Evolutionary conservation across 2,888 invertebrate genomes (phyloP), one percentile per base, ranked within the genome.

Genomic region (Synanthedon myopaeformis): DNA sequence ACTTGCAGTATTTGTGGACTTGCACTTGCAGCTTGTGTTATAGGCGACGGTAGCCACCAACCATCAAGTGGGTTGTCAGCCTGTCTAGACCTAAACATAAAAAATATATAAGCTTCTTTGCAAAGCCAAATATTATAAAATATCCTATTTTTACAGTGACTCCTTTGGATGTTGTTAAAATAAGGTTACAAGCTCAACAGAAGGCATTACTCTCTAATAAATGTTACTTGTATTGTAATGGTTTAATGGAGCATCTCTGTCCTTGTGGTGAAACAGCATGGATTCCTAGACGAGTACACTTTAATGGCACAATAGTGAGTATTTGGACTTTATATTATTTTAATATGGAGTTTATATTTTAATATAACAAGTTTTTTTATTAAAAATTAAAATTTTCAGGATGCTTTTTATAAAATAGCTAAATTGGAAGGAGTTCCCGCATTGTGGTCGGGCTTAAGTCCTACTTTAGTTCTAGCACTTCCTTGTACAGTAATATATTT

Each of bases 151-250:
- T 90, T 89, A 42, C 79, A 97, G 98, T 99, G 87, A 99, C 99
- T 0, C 99, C 99, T 0, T 85, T 99, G 62, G 99, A 99, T 89
- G 99, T 99, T n/a, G 95, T 99, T 0, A 99, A 99, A 89, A 97
- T 98, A 58, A 91, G 99, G 52, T 89, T 99, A 48, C 99, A 99
- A 86, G 93, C 96, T 3, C 99, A 99, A 78, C 94, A 96, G 69
- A 96, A 96, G 66, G 92, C 93, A 0, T 75, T 94, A 63, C 81
- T 92, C 4, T 92, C 93, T 8, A 94, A 95, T 62, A 94, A 94
- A 79, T 98, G 98, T 79, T 99, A 96, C 75, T 84, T 99, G 6
- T 99, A 97, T 79, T 97, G 97, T 75, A 99, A 99, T 89, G 99
- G 99, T 0, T 87, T 99, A 11, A 99, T 99, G 98, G 99, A 99